Evolutionary conservation across 2,888 invertebrate species (phyloP), one percentile per base, ranked within the genome.

Genomic region (Polymixis lichenea): DNA sequence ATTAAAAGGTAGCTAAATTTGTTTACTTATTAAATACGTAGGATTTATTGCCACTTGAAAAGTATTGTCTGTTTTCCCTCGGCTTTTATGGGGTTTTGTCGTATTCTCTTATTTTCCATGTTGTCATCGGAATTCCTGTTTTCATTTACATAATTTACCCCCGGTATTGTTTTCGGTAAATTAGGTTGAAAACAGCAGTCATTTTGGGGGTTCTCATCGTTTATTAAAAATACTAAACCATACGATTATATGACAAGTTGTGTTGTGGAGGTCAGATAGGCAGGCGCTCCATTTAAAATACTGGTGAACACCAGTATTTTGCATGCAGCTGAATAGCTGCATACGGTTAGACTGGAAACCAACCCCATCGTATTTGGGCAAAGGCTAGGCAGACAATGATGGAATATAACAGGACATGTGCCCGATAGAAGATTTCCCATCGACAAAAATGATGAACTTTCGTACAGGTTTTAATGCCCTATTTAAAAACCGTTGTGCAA

Each of bases 11-110:
- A 64, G n/a, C 51, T 72, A 32, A 72, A 60, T 75, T 32, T 64
- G 19, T 78, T 86, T 70, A 79, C 51, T 62, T 72, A 72, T 58
- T 72, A 72, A 72, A 67, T 70, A 71, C 43, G 60, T 66, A 22
- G 46, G 67, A 75, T 76, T 75, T 81, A 72, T 77, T 43, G 55
- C 53, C 13, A 58, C 58, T 61, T 58, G 71, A 71, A 22, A 72
- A 56, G 28, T 71, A 22, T 75, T 72, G 60, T 61, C 58, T 49
- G 25, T 73, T 72, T 67, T 60, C 51, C 56, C 11, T 64, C n/a
- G 1, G 13, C 19, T 56, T 51, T 65, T 62, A 38, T 46, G 8
- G 15, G 46, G 7, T 64, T 69, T 53, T 56, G 51, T 64, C 32
- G 46, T 13, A 65, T 75, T 65, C 75, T 66, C 58, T 60, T 72